Base-by-base conservation (phyloP, 2,888 invertebrate genomes). In the Andrena camellia region DNA sequence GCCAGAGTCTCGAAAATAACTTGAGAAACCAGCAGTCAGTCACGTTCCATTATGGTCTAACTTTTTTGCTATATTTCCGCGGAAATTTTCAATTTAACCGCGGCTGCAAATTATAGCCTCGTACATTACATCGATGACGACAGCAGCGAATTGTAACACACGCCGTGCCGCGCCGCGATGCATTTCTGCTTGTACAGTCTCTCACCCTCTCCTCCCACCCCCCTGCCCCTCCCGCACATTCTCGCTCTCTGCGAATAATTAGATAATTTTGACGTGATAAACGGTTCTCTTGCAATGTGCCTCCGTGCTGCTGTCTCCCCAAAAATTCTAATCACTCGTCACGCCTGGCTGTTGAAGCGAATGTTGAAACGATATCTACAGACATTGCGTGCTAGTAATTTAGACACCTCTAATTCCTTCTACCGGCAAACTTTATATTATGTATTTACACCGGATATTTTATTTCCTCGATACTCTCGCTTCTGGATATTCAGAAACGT, bases 61-160 rank as follows among this genome's bases (percentile, higher is more conserved):
- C 57, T 71, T 68, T 71, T 52, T 75, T n/a, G 42, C 23, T 8
- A 29, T n/a, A 31, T 42, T 64, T 52, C n/a, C 10, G 1, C 20
- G 62, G 17, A 68, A 76, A 81, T 83, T 83, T 83, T 83, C 82
- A 81, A 81, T 83, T 83, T 83, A 76, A 83, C 82, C 81, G 29
- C 52, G 52, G 59, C 76, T 72, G 76, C 62, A 76, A 83, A 83
- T 83, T 83, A 83, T 81, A 76, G 82, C 81, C 81, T 71, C 81
- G 71, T 81, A 80, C 71, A 81, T 83, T 81, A 76, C 81, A 76
- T 76, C 81, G 76, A 76, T 81, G 76, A 81, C 76, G 82, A 81
- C 82, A 81, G 81, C 76, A 17, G 74, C 66, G 80, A 80, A 75
- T 80, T 82, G 82, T 75, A 81, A 82, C 82, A 62, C 75, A 60